phyloP scores from a whole-genome alignment of 2,797 vertebrate genomes.

The Crypturellus tataupa region DNA sequence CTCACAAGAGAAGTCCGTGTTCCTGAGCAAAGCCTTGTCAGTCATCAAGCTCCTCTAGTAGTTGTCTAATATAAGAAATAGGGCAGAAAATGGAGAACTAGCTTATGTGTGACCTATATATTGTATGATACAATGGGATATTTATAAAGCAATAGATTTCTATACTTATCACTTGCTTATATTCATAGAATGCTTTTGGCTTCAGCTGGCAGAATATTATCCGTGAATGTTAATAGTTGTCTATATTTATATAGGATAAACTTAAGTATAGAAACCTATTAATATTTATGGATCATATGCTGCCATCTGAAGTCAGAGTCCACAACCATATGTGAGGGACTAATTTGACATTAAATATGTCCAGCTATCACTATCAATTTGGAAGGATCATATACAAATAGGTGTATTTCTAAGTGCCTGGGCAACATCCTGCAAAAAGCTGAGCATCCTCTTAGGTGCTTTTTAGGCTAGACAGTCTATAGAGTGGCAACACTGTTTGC shows the following conservation, averaged over 20 bases:
- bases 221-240: background rate
- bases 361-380: background rate
- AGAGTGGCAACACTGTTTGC: background rate
- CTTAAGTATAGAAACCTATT: background rate
- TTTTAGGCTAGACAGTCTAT: background rate
- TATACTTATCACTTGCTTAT: background rate
- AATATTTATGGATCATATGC: background rate
- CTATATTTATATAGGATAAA: background rate
- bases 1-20: background rate
- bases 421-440: background rate
- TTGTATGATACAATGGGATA: background rate
- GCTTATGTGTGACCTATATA: background rate
- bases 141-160: background rate
- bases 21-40: slow-evolving; percentile 49
- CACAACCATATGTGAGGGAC: background rate
- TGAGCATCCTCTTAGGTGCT: background rate
- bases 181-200: slow-evolving; percentile 1
- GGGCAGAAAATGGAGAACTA: background rate
- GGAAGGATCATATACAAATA: background rate
- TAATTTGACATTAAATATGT: background rate
- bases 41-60: background rate
- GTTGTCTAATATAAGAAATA: slow-evolving; percentile 40
- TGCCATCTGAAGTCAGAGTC: slow-evolving; percentile 32
- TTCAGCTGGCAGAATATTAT: background rate
- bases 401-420: background rate